phyloP scores from a whole-genome alignment of 2,797 vertebrate genomes.

The Syncerus caffer region DNA sequence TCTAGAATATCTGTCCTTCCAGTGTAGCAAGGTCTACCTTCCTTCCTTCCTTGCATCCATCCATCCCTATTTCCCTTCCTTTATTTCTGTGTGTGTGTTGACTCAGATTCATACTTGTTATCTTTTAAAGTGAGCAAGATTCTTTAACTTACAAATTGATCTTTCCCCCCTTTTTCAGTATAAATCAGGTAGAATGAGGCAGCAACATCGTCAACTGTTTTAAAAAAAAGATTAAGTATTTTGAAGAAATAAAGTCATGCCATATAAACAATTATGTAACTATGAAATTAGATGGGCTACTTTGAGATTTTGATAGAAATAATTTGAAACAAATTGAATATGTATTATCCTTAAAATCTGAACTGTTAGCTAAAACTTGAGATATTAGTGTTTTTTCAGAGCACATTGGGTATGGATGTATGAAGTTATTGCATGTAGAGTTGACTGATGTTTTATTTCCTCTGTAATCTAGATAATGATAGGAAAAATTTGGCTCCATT shows the following conservation, averaged over 20 bases:
- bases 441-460: conserved; percentile 53
- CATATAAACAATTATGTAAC: background rate
- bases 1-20: background rate
- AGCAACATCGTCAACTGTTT: background rate
- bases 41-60: background rate
- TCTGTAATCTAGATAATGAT: background rate
- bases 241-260: background rate
- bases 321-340: background rate
- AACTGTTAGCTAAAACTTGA: background rate
- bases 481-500: conserved; percentile 18
- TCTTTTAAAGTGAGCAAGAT: background rate
- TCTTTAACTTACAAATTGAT: background rate
- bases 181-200: background rate
- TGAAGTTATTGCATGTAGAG: background rate
- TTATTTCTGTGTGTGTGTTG: background rate
- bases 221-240: background rate
- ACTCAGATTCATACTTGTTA: background rate
- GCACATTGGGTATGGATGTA: background rate
- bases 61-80: background rate
- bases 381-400: background rate
- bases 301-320: conserved; percentile 7
- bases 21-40: background rate
- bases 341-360: background rate
- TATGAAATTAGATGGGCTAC: background rate
- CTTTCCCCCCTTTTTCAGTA: background rate